Evolutionary conservation across 2,888 invertebrate species (phyloP).

Genomic region (Sepioteuthis lessoniana): DNA sequence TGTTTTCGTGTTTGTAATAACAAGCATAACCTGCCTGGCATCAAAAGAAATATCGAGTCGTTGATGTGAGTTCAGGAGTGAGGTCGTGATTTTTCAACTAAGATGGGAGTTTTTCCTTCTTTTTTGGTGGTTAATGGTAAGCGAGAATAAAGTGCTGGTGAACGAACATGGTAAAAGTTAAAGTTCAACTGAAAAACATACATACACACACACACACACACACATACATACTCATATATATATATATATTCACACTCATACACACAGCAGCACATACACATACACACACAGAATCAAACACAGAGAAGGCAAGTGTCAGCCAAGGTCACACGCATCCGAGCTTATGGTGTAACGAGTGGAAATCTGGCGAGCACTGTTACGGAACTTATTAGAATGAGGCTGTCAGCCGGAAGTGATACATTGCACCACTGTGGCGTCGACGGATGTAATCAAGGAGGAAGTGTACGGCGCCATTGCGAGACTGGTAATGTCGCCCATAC

Average conservation of each 20-base stretch:
- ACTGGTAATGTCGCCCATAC: background rate
- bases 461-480: background rate
- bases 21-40: too few species aligned
- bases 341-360: background rate
- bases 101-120: too few species aligned
- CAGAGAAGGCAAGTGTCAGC: background rate
- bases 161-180: background rate
- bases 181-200: background rate
- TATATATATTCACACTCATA: background rate
- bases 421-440: background rate
- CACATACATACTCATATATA: background rate
- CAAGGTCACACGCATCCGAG: background rate
- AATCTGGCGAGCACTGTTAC: background rate
- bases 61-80: too few species aligned
- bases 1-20: too few species aligned
- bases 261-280: background rate
- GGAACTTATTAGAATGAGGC: background rate
- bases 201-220: background rate
- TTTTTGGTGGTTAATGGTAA: too few species aligned
- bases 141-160: background rate
- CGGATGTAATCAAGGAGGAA: slow-evolving; percentile 10
- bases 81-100: too few species aligned
- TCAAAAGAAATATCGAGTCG: too few species aligned
- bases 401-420: background rate
- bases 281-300: too few species aligned